A percentile compares a stretch with the other conserved stretches of the same genome.
These are phyloP conservation scores for Gortyna flavago DNA, from an alignment of 2,888 invertebrate genomes.

Conservation along the genomic window DNA sequence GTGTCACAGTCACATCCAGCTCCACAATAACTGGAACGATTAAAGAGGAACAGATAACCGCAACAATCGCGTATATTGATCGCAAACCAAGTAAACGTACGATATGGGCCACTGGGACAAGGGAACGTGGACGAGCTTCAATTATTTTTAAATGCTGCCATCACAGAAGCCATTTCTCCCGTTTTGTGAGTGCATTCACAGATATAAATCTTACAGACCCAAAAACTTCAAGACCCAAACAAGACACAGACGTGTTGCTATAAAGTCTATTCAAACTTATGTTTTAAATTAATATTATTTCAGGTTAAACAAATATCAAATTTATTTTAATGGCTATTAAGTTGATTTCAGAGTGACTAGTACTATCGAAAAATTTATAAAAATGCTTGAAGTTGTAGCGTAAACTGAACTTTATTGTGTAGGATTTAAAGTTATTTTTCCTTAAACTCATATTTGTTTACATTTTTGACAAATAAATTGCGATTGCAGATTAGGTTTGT, in stretches of 20 bases:
- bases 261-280: too few relatives aligned
- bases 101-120: conserved; percentile 44
- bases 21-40: conserved; percentile 22
- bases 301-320: too few relatives aligned
- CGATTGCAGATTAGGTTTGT: too few relatives aligned
- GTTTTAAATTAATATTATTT: too few relatives aligned
- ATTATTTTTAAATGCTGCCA: conserved; percentile 23
- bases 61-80: conserved; percentile 44
- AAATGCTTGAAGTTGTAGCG: too few relatives aligned
- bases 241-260: background rate
- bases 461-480: too few relatives aligned
- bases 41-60: conserved; percentile 49
- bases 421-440: too few relatives aligned
- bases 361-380: too few relatives aligned
- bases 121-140: conserved; percentile 12
- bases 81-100: conserved; percentile 14
- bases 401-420: too few relatives aligned
- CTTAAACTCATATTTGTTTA: too few relatives aligned
- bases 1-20: conserved; percentile 42
- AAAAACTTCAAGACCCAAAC: background rate
- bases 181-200: background rate
- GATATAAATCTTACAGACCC: background rate
- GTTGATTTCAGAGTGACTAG: too few relatives aligned
- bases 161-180: background rate
- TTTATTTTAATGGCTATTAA: too few relatives aligned